Evolutionary conservation across 2,113 vertebrate genomes (phyloP).

Genomic region (Sander vitreus): DNA sequence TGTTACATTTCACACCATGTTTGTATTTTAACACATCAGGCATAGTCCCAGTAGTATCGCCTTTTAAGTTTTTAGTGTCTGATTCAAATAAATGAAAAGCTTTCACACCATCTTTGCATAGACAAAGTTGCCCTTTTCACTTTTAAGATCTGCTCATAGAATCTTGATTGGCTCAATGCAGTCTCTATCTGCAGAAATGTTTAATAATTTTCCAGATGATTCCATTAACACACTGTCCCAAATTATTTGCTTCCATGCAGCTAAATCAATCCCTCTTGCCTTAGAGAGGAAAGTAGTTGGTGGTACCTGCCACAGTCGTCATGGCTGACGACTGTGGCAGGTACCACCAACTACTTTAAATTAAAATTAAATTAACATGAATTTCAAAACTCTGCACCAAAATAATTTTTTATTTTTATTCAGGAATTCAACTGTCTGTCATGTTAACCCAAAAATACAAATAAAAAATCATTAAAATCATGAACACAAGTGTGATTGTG

Average conservation of each 20-base stretch:
- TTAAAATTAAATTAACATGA: too few species aligned
- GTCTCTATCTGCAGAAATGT: neutral
- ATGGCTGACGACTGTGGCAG: too few species aligned
- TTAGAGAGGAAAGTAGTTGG: neutral
- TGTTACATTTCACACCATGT: conserved; percentile 63
- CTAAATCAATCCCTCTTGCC: neutral
- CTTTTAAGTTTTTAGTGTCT: conserved; percentile 16
- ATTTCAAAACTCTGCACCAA: too few species aligned
- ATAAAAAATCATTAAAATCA: too few species aligned
- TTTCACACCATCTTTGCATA: neutral
- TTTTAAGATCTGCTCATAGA: neutral
- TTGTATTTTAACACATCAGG: conserved; percentile 56
- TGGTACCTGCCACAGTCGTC: neutral
- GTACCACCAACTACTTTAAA: too few species aligned
- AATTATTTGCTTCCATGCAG: neutral
- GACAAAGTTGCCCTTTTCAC: neutral
- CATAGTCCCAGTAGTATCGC: conserved; percentile 31
- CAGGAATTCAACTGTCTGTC: too few species aligned
- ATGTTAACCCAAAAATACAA: too few species aligned
- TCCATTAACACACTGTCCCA: neutral
- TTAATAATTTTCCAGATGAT: neutral
- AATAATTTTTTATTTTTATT: too few species aligned
- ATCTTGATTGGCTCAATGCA: neutral
- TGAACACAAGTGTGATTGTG: too few species aligned
- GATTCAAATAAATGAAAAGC: conserved; percentile 15